Evolutionary conservation across 2,113 vertebrate genomes (phyloP).

Genomic region (Cinclus cinclus): DNA sequence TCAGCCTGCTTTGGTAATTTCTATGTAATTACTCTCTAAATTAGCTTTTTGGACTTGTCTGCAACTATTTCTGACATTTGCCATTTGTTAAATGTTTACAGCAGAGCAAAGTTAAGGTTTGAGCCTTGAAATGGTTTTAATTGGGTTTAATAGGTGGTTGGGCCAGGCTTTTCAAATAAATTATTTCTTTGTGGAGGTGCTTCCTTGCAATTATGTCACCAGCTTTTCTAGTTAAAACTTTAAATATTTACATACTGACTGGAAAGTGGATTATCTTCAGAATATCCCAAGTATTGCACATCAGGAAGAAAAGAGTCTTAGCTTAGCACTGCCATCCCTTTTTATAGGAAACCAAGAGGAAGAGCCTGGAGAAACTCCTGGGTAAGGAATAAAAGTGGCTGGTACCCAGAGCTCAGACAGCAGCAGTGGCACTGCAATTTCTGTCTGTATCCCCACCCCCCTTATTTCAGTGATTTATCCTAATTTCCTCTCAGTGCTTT

Average conservation of each 20-base stretch:
- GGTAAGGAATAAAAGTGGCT: background rate
- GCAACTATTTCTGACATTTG: background rate
- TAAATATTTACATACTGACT: background rate
- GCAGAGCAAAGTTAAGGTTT: background rate
- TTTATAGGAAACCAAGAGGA: background rate
- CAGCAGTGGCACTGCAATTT: background rate
- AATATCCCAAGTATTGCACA: background rate
- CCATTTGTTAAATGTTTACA: background rate
- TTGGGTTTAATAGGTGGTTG: background rate
- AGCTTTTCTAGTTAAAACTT: background rate
- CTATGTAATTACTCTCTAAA: background rate
- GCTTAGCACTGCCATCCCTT: background rate
- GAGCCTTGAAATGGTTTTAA: background rate
- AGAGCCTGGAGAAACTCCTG: background rate
- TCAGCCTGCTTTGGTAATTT: background rate
- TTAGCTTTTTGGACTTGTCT: background rate
- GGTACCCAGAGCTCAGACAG: background rate
- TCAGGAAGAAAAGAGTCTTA: background rate
- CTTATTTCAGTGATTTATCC: background rate
- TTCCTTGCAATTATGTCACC: background rate
- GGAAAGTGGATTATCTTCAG: background rate
- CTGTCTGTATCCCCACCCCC: background rate
- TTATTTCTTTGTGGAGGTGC: background rate
- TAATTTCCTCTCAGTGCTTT: background rate
- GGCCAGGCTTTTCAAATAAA: background rate